These are phyloP conservation scores for Spheniscus mendiculus DNA, from an alignment of 2,113 vertebrate genomes.

Conservation along the genomic window DNA sequence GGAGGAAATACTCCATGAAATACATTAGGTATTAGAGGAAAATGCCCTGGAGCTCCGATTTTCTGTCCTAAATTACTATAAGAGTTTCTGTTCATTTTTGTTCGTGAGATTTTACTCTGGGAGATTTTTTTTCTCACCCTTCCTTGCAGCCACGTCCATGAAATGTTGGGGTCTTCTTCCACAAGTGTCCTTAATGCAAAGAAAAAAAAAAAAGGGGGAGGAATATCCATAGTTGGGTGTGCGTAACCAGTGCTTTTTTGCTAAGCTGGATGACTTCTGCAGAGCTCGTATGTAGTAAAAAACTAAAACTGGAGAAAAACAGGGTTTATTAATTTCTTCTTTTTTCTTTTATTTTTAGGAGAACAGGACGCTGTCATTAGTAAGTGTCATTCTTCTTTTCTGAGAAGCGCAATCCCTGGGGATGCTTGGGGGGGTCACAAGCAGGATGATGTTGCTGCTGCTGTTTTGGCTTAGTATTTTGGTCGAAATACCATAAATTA, in stretches of 20 bases:
- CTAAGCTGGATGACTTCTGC: background rate
- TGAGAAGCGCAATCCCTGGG: accelerated
- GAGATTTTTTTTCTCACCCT: too few species aligned
- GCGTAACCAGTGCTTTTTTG: background rate
- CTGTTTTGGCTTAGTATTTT: background rate
- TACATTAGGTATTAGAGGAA: too few species aligned
- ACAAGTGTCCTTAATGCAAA: background rate
- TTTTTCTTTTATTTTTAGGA: background rate
- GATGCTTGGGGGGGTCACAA: background rate
- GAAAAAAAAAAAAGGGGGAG: background rate
- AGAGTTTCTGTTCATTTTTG: background rate
- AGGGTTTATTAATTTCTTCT: background rate
- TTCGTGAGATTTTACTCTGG: too few species aligned
- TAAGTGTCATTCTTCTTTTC: background rate
- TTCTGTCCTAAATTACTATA: background rate
- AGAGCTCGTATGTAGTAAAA: accelerated
- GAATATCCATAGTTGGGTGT: accelerated
- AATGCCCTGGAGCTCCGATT: accelerated
- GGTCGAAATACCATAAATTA: accelerated
- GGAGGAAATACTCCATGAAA: background rate
- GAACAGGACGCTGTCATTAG: background rate
- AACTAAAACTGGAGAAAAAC: background rate
- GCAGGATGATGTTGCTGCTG: too few species aligned
- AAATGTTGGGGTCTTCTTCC: too few species aligned
- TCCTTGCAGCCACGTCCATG: background rate